phyloP scores from a whole-genome alignment of 2,797 vertebrate genomes.

The Propithecus perrieri region DNA sequence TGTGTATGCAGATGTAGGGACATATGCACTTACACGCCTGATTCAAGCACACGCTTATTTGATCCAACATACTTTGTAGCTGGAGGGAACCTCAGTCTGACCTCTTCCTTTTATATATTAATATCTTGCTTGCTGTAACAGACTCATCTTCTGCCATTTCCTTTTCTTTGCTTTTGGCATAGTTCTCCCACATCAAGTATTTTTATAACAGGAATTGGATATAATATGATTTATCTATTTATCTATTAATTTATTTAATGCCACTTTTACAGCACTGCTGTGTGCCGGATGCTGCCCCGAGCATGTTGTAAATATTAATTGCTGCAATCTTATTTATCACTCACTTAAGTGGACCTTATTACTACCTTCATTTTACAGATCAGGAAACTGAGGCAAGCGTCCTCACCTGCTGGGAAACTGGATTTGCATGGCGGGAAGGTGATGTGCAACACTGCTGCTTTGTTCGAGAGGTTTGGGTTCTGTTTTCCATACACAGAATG shows the following conservation, averaged over 20 bases:
- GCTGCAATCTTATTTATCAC: background rate
- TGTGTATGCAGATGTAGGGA: background rate
- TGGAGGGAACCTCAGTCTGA: background rate
- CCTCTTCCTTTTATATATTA: background rate
- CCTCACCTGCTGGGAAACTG: background rate
- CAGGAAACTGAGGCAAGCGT: background rate
- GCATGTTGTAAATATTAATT: background rate
- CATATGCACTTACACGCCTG: background rate
- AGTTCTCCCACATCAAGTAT: background rate
- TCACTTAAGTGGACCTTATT: background rate
- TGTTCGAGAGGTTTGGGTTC: background rate
- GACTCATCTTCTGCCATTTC: background rate
- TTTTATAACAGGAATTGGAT: background rate
- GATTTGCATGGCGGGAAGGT: background rate
- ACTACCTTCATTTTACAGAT: background rate
- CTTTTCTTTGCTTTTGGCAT: background rate
- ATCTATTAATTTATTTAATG: background rate
- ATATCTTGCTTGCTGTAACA: background rate
- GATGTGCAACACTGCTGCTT: background rate
- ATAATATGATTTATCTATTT: background rate
- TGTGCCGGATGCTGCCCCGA: background rate
- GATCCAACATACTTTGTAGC: background rate
- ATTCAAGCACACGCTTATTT: background rate
- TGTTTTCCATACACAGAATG: slow-evolving; percentile 39
- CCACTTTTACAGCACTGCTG: background rate